A percentile compares a stretch with the other conserved stretches of the same genome.
Evolutionary conservation across 1,140 invertebrate species (phyloP).

Genomic region (Heliconius hermathena): DNA sequence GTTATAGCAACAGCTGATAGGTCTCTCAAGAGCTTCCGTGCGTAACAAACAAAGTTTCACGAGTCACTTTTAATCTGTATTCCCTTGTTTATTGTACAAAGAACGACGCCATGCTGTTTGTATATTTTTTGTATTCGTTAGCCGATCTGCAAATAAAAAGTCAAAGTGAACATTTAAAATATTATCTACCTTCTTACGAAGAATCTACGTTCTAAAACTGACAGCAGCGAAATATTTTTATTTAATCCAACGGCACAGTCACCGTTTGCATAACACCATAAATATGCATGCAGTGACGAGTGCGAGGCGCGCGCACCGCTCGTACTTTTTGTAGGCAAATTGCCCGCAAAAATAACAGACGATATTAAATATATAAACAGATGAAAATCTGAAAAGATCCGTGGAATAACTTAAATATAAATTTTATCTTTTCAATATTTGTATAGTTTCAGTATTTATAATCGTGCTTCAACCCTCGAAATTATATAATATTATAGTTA

Average conservation of each 20-base stretch:
- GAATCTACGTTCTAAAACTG: constrained; percentile 14
- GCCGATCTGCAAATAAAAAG: neutral
- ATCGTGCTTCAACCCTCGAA: neutral
- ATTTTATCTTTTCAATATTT: constrained; percentile 2
- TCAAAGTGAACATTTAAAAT: constrained; percentile 4
- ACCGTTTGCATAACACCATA: constrained; percentile 18
- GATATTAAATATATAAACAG: constrained; percentile 14
- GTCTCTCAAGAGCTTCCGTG: neutral
- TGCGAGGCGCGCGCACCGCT: constrained; percentile 1
- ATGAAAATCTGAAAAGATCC: constrained; percentile 1
- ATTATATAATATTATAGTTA: too few species aligned
- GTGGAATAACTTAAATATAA: neutral
- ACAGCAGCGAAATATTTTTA: constrained; percentile 7
- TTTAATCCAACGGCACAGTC: constrained; percentile 16
- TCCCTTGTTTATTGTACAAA: constrained; percentile 5
- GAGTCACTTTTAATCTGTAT: neutral
- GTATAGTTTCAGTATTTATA: neutral
- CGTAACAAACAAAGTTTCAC: neutral
- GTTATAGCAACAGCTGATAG: neutral
- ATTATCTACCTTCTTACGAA: neutral
- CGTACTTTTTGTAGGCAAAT: constrained; percentile 3
- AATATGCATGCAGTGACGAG: constrained; percentile 10
- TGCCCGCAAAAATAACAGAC: constrained; percentile 13
- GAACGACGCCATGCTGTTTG: neutral
- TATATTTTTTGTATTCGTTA: neutral